Base-by-base conservation (phyloP, 1,140 invertebrate genomes). In the Magallana angulata region DNA sequence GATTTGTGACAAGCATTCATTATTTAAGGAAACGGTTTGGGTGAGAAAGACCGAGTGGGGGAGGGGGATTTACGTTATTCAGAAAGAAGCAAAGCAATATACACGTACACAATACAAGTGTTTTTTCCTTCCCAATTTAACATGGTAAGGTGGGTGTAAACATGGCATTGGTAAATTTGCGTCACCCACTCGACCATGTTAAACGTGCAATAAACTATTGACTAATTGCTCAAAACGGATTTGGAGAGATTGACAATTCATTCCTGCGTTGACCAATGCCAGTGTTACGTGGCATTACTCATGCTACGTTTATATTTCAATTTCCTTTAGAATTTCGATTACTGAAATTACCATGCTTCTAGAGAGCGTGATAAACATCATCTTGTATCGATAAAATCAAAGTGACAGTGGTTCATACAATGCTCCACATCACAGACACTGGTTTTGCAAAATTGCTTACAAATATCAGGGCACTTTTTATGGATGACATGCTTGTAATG, bases 281-380 rank as follows among this genome's bases (percentile, higher is more conserved):
- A 76, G 24, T 48, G 11, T 76, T 36, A 76, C 68, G 24, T 76
- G 24, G 68, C 9, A 76, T 76, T 76, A 76, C 68, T 76, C 68
- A 76, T 76, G 8, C 24, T 0, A 12, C 36, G 12, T 30, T 71
- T 8, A 30, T 76, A 76, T 30, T 9, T 76, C 68, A 76, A 12
- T 76, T 76, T 62, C n/a, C 60, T 62, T 62, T 14, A 5, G 36
- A 62, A 12, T 62, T 76, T 76, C 18, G 24, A 76, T 76, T 4
- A 76, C 68, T 11, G 36, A 76, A 30, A 76, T 48, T 18, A 8
- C 36, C 36, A 12, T 76, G 18, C 7, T 30, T 30, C 68, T 30
- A 8, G 68, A 48, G 36, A 30, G 68, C 68, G 68, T 36, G 68
- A 36, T 48, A 24, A 76, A 76, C 68, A 12, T 62, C 14, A 16